These are phyloP conservation scores for Acronicta psi DNA, from an alignment of 2,888 invertebrate species.

Conservation along the genomic window DNA sequence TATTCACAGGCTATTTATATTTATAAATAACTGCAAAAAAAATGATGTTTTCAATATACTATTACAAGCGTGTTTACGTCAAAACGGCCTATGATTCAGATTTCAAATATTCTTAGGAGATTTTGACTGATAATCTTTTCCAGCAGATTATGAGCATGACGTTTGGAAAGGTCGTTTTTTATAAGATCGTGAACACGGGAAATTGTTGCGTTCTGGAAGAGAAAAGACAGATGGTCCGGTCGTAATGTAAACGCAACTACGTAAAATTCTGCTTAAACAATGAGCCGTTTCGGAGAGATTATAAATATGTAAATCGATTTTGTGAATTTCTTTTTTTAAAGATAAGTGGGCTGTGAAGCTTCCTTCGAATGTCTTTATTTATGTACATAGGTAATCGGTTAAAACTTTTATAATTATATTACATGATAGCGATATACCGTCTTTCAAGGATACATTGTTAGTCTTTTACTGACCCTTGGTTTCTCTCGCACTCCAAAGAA, in stretches of 20 bases:
- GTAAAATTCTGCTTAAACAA: conserved; percentile 27
- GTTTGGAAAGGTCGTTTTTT: conserved; percentile 34
- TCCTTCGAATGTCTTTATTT: not conserved
- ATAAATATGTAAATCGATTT: conserved; percentile 5
- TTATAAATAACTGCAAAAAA: conserved; percentile 8
- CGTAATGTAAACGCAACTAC: conserved; percentile 30
- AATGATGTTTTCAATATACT: conserved; percentile 22
- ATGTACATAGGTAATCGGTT: no score
- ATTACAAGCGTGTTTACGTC: conserved; percentile 16
- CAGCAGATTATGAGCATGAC: conserved; percentile 16
- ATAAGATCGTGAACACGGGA: conserved; percentile 14
- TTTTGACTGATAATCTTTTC: conserved; percentile 26
- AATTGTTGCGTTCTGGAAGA: conserved; percentile 26
- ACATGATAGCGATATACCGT: no score
- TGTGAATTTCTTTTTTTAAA: conserved; percentile 9
- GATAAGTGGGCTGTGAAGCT: not conserved
- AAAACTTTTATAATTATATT: no score
- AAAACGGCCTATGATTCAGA: conserved; percentile 30
- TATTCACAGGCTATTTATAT: conserved; percentile 31
- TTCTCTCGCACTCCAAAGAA: no score
- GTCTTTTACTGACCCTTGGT: no score
- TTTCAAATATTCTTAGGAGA: conserved; percentile 15
- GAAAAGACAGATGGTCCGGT: conserved; percentile 20
- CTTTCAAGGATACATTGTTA: no score
- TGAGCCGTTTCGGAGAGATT: conserved; percentile 4